A percentile compares a stretch with the other conserved stretches of the same genome.
phyloP scores from a whole-genome alignment of 2,797 vertebrate species.

The Orestias chungarensis region DNA sequence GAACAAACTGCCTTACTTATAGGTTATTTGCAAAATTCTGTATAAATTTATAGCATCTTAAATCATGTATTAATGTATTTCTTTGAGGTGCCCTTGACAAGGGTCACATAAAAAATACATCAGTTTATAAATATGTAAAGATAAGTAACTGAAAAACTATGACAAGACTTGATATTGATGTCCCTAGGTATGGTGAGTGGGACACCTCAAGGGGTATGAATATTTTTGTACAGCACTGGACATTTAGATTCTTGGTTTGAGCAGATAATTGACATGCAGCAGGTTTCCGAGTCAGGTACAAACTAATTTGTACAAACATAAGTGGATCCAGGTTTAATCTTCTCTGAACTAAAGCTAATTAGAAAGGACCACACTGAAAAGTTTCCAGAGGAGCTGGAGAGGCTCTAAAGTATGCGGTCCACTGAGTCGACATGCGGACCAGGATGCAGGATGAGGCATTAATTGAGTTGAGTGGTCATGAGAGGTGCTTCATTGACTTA shows the following conservation, averaged over 20 bases:
- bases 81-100: too few relatives aligned
- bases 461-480: slow-evolving; percentile 37
- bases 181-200: too few relatives aligned
- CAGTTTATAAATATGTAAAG: too few relatives aligned
- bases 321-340: slow-evolving; percentile 15
- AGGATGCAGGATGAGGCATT: slow-evolving; percentile 28
- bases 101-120: too few relatives aligned
- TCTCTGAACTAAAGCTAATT: slow-evolving; percentile 16
- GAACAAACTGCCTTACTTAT: background rate
- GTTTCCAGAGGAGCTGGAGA: slow-evolving; percentile 40
- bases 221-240: background rate
- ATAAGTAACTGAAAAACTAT: too few relatives aligned
- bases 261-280: slow-evolving; percentile 18
- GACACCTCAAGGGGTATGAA: background rate
- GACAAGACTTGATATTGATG: too few relatives aligned
- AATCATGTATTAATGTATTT: too few relatives aligned
- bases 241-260: background rate
- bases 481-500: slow-evolving; percentile 35
- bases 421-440: slow-evolving; percentile 25
- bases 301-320: slow-evolving; percentile 36
- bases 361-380: slow-evolving; percentile 13
- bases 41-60: too few relatives aligned
- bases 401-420: slow-evolving; percentile 12
- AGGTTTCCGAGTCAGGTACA: background rate
- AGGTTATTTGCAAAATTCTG: too few relatives aligned